Base-by-base conservation (phyloP, 2,888 invertebrate species). In the Chelonus formosanus region DNA sequence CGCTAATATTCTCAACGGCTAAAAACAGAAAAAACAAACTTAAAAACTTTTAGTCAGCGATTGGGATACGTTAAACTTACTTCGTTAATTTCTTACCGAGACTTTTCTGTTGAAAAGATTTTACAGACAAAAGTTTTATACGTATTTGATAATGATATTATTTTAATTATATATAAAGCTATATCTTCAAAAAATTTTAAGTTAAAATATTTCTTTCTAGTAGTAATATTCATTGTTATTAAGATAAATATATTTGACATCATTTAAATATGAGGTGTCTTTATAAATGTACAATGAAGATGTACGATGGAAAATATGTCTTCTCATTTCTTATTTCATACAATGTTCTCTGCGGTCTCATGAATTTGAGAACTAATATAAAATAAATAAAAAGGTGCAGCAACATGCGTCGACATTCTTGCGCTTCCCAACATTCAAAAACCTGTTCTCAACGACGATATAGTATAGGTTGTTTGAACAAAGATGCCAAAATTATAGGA, bases 381-480 rank as follows among this genome's bases (percentile, higher is more conserved):
- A 61, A 53, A 61, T n/a, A 52, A 53, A 53, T 35, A 43, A 55
- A 55, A 52, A 60, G 31, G 44, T 53, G 61, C 53, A 57, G 52
- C 53, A 61, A 52, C 53, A 31, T 53, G 31, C 52, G 61, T 61
- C 53, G 43, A 52, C 61, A 61, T 61, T 61, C 61, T 61, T 61
- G 43, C 31, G 10, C 34, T 10, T 35, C 32, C 34, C 40, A 10
- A 52, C 53, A 43, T 60, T 60, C 44, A 61, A 59, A 61, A 61
- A 61, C 61, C 61, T 61, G 61, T 61, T 61, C 53, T 61, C 44
- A n/a, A 43, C n/a, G 31, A 53, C 50, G 53, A 61, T 61, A 53
- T 31, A 5, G 10, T 20, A 7, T 52, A 40, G 59, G 34, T 35
- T 47, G 48, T 50, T 36, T 59, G 50, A 59, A 48, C 50, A 50